A percentile compares a stretch with the other conserved stretches of the same genome.
Evolutionary conservation across 2,797 vertebrate species (phyloP).

Genomic region (Poeciliopsis infans): DNA sequence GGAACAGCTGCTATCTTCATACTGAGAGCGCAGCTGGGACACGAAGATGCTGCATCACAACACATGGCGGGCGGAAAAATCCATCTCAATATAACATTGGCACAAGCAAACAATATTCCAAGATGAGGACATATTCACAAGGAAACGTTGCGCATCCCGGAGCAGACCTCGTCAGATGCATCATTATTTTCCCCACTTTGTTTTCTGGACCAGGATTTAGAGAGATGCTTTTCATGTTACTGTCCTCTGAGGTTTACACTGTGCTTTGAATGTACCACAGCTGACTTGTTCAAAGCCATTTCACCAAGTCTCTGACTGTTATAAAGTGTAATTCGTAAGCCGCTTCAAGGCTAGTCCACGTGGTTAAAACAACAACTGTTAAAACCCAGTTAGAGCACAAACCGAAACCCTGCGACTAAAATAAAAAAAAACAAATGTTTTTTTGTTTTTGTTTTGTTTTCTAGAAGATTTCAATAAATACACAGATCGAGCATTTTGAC

Average conservation of each 20-base stretch:
- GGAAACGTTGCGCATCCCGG: neutral
- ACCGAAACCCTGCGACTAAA: neutral
- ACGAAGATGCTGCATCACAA: constrained; percentile 11
- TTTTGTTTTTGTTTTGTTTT: neutral
- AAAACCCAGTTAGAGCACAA: neutral
- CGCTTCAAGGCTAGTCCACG: neutral
- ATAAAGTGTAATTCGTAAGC: neutral
- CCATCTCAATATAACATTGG: neutral
- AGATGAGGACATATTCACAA: neutral
- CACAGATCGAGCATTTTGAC: neutral
- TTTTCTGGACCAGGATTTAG: neutral
- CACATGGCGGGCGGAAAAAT: constrained; percentile 18
- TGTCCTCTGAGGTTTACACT: neutral
- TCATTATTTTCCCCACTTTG: neutral
- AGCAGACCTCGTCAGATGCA: neutral
- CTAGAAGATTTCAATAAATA: neutral
- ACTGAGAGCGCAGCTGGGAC: constrained; percentile 39
- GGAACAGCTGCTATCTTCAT: constrained; percentile 46
- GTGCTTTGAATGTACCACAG: neutral
- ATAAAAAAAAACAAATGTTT: neutral
- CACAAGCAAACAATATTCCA: neutral
- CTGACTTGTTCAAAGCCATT: neutral
- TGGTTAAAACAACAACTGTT: neutral
- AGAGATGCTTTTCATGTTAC: neutral
- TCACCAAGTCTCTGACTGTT: neutral